Conservation (phyloP, 2,888 invertebrate species). For the Eutolmus rufibarbis region DNA sequence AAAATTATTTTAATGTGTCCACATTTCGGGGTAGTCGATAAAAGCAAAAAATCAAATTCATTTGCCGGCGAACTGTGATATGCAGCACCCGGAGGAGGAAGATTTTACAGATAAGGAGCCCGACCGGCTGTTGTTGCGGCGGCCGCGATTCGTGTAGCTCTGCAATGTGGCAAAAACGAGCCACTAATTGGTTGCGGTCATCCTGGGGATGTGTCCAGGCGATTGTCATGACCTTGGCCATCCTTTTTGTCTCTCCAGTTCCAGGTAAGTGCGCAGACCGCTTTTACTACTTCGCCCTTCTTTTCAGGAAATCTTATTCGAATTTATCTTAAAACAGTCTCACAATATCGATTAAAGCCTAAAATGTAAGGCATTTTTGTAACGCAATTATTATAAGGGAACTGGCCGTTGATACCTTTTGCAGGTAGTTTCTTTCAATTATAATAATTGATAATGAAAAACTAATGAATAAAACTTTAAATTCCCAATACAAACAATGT, state of each 20-base stretch:
- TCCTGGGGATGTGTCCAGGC: constrained; percentile 51
- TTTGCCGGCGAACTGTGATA: constrained; percentile 48
- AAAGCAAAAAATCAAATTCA: constrained; percentile 33
- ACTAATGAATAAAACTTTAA: too few species aligned
- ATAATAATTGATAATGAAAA: too few species aligned
- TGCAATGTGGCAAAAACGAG: constrained; percentile 49
- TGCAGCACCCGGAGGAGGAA: constrained; percentile 49
- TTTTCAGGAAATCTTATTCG: neutral
- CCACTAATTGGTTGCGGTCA: constrained; percentile 49
- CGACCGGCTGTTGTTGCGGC: constrained; percentile 50
- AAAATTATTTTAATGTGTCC: constrained; percentile 33
- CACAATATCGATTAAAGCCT: too few species aligned
- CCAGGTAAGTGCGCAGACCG: constrained; percentile 42
- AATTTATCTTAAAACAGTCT: neutral
- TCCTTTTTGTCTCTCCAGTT: constrained; percentile 47
- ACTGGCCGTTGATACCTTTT: too few species aligned
- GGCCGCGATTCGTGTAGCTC: constrained; percentile 51
- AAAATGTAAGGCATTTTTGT: too few species aligned
- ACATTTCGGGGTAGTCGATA: constrained; percentile 22
- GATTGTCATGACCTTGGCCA: constrained; percentile 50
- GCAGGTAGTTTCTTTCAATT: too few species aligned
- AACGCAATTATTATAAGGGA: too few species aligned
- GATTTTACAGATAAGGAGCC: constrained; percentile 49
- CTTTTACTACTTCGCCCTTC: neutral
- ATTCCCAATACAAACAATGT: too few species aligned